Base-by-base conservation (phyloP, 2,113 vertebrate species). In the Mastomys natalensis region DNA sequence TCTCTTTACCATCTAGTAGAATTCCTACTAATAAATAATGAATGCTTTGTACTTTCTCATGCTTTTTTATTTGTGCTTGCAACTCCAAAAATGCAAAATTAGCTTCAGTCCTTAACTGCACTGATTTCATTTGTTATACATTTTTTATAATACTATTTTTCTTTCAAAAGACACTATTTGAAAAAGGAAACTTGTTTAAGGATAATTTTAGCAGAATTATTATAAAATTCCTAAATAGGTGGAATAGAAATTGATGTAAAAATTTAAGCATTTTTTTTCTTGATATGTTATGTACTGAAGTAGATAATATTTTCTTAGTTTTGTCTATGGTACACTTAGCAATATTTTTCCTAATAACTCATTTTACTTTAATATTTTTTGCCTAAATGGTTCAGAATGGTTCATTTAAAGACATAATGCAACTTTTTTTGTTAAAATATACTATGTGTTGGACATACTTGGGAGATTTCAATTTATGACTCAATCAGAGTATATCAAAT, bases 21-120 rank as follows among this genome's bases (percentile, higher is more conserved):
- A 0, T 53, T 95, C 19, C 72, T 92, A 53, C 5, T 55, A 96
- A 93, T 74, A 88, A 96, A 85, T 90, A 85, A 92, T 55, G 9
- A 88, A 31, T 45, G 70, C 80, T 94, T 73, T 82, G 0, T 72
- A 94, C 40, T 11, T 81, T 43, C 58, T 77, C 92, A 91, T 91
- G 21, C 34, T 95, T 96, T 96, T 96, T 94, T 15, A 84, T 78
- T 92, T 95, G 37, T 90, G 48, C 51, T 80, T 55, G 3, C 15
- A 90, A 91, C 34, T 86, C 40, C 26, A 89, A 34, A 1, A 88
- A 91, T 64, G 40, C 19, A 89, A 78, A 94, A 93, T 89, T 96
- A 91, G 86, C 66, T 85, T 86, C 58, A 60, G 24, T 93, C 15
- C 15, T 64, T 94, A 94, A 93, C 9, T 43, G 22, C 16, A 85